Conservation (phyloP, 2,888 invertebrate genomes). For the Drosophila meridiana region DNA sequence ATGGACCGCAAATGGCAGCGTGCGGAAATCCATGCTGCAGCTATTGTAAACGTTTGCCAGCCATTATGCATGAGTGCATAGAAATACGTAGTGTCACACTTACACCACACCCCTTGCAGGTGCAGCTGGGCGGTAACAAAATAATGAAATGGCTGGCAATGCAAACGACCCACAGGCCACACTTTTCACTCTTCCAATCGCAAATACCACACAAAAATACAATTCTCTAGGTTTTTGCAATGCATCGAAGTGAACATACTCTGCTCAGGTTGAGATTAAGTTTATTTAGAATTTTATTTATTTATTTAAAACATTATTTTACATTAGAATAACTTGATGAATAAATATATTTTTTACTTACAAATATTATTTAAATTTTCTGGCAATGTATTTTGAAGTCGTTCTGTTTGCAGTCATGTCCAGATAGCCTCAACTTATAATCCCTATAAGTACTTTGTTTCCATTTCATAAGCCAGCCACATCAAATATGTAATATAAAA, state of each 20-base stretch:
- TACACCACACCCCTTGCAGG: conserved; percentile 37
- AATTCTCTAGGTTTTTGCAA: conserved; percentile 22
- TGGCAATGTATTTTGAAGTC: not conserved
- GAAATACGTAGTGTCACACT: conserved; percentile 63
- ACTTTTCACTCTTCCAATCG: conserved; percentile 23
- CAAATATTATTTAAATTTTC: not conserved
- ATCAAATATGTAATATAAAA: not conserved
- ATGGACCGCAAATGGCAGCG: conserved; percentile 77
- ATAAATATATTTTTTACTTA: not conserved
- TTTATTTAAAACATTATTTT: not conserved
- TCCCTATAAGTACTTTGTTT: not conserved
- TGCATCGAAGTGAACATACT: conserved; percentile 24
- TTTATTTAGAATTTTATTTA: not conserved
- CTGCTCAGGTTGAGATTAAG: conserved; percentile 1
- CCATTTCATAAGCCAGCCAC: not conserved
- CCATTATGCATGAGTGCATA: conserved; percentile 79
- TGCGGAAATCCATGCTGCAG: conserved; percentile 77
- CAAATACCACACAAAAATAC: conserved; percentile 42
- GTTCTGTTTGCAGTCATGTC: not conserved
- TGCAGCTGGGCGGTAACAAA: conserved; percentile 53
- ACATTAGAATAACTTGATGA: not conserved
- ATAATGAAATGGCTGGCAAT: conserved; percentile 68
- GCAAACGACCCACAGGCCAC: conserved; percentile 53
- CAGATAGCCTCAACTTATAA: not conserved
- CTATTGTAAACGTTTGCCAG: conserved; percentile 79